A percentile compares a stretch with the other conserved stretches of the same genome.
Conservation (phyloP, 2,113 vertebrate genomes). For the Chamaea fasciata region DNA sequence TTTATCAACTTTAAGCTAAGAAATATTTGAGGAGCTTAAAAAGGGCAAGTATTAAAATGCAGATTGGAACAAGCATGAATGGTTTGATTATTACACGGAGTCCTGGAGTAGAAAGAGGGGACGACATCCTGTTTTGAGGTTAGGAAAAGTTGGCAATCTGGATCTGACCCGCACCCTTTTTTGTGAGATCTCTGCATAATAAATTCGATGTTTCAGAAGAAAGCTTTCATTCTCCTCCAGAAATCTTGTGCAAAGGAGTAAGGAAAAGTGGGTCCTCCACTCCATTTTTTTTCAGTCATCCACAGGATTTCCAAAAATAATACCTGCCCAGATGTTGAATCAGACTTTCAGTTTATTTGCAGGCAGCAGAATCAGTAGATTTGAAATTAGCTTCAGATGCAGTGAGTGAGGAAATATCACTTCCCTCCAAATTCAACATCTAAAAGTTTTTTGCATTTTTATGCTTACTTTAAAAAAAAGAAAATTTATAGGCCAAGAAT, state of each 20-base stretch:
- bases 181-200: background rate
- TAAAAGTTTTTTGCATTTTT: slow-evolving; percentile 15
- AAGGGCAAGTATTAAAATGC: slow-evolving; percentile 1
- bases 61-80: slow-evolving; percentile 28
- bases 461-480: background rate
- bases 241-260: background rate
- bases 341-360: slow-evolving; percentile 60
- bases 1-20: slow-evolving; percentile 11
- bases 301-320: slow-evolving; percentile 69
- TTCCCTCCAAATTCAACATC: slow-evolving; percentile 62
- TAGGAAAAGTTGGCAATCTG: slow-evolving; percentile 44
- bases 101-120: background rate
- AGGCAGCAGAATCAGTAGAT: slow-evolving; percentile 56
- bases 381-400: slow-evolving; percentile 69
- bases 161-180: slow-evolving; percentile 10
- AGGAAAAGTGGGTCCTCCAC: slow-evolving; percentile 11
- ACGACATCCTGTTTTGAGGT: slow-evolving; percentile 43
- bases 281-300: slow-evolving; percentile 14
- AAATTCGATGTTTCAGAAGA: slow-evolving; percentile 38
- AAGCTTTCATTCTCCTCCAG: slow-evolving; percentile 39
- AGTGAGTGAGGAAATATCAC: slow-evolving; percentile 25
- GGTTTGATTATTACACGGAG: slow-evolving; percentile 31
- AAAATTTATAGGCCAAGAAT: background rate
- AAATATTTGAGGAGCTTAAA: slow-evolving; percentile 26
- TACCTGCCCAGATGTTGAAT: slow-evolving; percentile 53